phyloP scores from a whole-genome alignment of 2,888 invertebrate species.

The Choreutis nemorana region DNA sequence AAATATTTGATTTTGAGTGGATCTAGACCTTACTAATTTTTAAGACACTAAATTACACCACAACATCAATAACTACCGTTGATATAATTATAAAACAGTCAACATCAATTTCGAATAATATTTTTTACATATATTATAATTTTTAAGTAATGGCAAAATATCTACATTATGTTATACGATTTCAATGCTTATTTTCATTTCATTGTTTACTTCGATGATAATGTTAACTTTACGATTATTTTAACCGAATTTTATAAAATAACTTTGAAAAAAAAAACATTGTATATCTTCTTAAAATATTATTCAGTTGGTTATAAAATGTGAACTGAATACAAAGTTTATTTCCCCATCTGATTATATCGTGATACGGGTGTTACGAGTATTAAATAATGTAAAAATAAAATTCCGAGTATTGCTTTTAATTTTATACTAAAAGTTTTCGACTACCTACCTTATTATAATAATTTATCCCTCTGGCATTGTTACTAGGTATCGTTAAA shows the following conservation, averaged over 20 bases:
- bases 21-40: constrained; percentile 38
- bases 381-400: constrained; percentile 56
- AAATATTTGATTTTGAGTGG: constrained; percentile 13
- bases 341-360: too few species aligned
- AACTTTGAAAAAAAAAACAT: too few species aligned
- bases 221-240: too few species aligned
- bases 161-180: constrained; percentile 56
- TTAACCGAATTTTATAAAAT: too few species aligned
- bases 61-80: constrained; percentile 67
- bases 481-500: constrained; percentile 20
- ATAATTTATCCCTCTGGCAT: constrained; percentile 60
- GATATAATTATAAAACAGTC: constrained; percentile 67
- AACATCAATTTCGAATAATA: constrained; percentile 66
- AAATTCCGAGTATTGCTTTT: constrained; percentile 64
- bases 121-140: constrained; percentile 44
- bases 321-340: too few species aligned
- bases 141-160: constrained; percentile 61
- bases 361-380: constrained; percentile 37
- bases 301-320: too few species aligned
- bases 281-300: too few species aligned
- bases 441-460: constrained; percentile 57
- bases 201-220: constrained; percentile 36
- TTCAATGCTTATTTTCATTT: constrained; percentile 30
- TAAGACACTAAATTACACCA: constrained; percentile 67
- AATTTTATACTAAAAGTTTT: constrained; percentile 62